Evolutionary conservation across 2,888 invertebrate genomes (phyloP).

Genomic region (Chouioia cunea): DNA sequence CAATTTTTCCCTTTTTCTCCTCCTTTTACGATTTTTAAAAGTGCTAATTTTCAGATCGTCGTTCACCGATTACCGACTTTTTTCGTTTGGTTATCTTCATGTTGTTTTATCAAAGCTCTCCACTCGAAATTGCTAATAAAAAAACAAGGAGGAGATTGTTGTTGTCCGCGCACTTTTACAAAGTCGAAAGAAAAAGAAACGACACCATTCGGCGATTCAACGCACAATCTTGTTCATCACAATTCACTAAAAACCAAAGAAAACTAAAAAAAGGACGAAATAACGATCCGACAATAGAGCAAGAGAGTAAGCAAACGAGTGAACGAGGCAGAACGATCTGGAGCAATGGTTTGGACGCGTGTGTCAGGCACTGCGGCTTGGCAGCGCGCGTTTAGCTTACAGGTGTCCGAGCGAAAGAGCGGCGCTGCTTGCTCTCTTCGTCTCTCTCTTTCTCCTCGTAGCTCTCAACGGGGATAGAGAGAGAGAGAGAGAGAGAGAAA

Average conservation of each 20-base stretch:
- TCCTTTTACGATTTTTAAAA: background rate
- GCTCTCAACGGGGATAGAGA: background rate
- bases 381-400: slow-evolving; percentile 60
- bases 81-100: background rate
- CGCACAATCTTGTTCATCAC: no score
- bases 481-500: slow-evolving; percentile 42
- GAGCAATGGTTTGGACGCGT: slow-evolving; percentile 28
- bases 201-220: no score
- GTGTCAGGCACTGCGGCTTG: slow-evolving; percentile 42
- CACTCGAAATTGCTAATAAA: slow-evolving; percentile 42
- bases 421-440: background rate
- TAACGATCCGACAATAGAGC: no score
- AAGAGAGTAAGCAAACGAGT: slow-evolving; percentile 43
- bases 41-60: slow-evolving; percentile 1
- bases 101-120: background rate
- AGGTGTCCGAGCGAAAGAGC: slow-evolving; percentile 62
- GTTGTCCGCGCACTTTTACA: no score
- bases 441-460: no score
- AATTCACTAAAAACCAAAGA: no score
- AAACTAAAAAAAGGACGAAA: no score
- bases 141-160: slow-evolving; percentile 37
- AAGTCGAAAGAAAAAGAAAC: no score
- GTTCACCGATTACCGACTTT: background rate
- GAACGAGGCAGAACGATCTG: slow-evolving; percentile 42
- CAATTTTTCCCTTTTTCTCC: slow-evolving; percentile 4